Conservation (phyloP, 2,888 invertebrate species). For the Nemurella pictetii region DNA sequence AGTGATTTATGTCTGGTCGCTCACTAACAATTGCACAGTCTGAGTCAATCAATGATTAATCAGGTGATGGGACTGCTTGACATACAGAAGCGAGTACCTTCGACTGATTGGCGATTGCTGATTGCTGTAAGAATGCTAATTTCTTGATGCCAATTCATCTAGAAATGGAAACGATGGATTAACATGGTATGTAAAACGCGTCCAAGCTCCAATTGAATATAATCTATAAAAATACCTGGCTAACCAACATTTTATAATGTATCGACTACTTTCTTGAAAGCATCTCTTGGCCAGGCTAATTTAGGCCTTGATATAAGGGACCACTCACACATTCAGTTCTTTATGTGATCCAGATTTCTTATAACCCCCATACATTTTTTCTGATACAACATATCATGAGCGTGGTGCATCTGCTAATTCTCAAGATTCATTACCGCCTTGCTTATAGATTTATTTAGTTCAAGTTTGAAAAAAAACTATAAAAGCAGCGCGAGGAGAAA, state of each 20-base stretch:
- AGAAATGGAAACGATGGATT: not conserved
- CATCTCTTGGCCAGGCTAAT: not conserved
- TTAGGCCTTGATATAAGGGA: not conserved
- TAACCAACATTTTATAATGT: not conserved
- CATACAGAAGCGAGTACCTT: too few species aligned
- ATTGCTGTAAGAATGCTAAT: too few species aligned
- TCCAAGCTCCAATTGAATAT: not conserved
- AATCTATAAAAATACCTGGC: not conserved
- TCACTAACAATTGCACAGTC: not conserved
- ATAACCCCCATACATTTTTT: not conserved
- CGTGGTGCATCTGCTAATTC: not conserved
- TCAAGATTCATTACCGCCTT: not conserved
- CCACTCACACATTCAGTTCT: not conserved
- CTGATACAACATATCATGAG: not conserved
- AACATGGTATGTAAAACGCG: too few species aligned
- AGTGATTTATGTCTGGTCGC: not conserved
- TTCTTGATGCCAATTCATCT: too few species aligned
- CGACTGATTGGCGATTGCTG: too few species aligned
- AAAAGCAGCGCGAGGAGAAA: too few species aligned
- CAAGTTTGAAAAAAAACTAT: not conserved
- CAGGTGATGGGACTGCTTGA: too few species aligned
- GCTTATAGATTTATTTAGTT: not conserved
- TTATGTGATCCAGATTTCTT: not conserved
- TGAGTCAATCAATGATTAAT: not conserved
- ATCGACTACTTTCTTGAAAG: too few species aligned